A percentile compares a stretch with the other conserved stretches of the same genome.
Conservation (phyloP, 1,140 invertebrate genomes). For the Apocrypta bakeri region DNA sequence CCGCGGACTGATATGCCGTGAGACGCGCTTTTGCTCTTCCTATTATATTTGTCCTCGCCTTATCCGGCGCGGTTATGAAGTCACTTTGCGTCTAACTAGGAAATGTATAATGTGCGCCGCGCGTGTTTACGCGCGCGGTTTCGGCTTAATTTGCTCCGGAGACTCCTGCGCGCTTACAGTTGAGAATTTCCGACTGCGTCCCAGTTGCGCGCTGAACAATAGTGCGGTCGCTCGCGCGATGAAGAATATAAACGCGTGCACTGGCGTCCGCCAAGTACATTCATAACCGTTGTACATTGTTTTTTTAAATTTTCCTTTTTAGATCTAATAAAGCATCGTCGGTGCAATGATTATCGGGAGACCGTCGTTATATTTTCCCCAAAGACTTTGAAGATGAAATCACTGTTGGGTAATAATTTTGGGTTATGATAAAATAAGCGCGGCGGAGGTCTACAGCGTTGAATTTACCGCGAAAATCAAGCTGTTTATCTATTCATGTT, state of each 20-base stretch:
- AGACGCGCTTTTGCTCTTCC: neutral
- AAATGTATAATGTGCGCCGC: neutral
- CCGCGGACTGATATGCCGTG: neutral
- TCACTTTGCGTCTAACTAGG: constrained; percentile 37
- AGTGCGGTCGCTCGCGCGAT: neutral
- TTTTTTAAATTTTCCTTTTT: no score
- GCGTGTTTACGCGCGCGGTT: neutral
- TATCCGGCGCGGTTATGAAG: constrained; percentile 41
- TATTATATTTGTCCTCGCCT: constrained; percentile 36
- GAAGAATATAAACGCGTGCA: neutral
- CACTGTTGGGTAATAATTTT: no score
- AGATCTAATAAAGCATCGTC: no score
- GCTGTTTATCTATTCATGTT: constrained; percentile 37
- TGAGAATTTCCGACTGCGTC: neutral
- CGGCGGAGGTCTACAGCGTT: neutral
- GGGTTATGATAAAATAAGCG: constrained; percentile 30
- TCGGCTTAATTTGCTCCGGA: constrained; percentile 16
- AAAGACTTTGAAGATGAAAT: no score
- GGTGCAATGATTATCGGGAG: no score
- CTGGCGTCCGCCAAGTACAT: no score
- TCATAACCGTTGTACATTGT: no score
- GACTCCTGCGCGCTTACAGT: neutral
- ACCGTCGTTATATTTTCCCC: no score
- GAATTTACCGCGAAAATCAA: constrained; percentile 18
- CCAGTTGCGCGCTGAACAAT: neutral